Evolutionary conservation across 2,113 vertebrate genomes (phyloP).

Genomic region (Numenius arquata): DNA sequence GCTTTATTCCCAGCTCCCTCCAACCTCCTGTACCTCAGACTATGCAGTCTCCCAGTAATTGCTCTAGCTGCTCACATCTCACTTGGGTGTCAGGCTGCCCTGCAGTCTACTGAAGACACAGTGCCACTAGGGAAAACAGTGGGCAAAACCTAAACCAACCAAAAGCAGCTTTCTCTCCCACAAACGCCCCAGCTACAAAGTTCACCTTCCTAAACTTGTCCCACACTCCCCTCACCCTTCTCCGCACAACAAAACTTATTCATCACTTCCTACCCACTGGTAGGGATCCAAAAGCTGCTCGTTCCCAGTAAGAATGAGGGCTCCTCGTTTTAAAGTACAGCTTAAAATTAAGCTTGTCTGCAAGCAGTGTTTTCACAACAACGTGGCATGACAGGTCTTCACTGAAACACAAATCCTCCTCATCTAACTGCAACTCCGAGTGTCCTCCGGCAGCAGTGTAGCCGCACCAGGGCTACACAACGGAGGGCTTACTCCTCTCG

Average conservation of each 20-base stretch:
- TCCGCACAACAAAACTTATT: rapidly evolving
- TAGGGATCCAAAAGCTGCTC: not conserved
- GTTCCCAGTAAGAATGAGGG: not conserved
- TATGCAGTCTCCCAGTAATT: not conserved
- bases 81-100: not conserved
- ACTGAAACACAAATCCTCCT: too few relatives aligned
- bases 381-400: rapidly evolving
- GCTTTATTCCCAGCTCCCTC: rapidly evolving
- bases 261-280: rapidly evolving
- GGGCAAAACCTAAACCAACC: not conserved
- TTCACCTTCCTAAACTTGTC: not conserved
- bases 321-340: not conserved
- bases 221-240: not conserved
- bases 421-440: rapidly evolving
- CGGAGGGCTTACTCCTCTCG: too few relatives aligned
- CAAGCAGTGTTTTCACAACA: not conserved
- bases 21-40: not conserved
- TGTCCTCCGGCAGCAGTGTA: rapidly evolving
- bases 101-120: not conserved
- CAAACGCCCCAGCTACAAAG: rapidly evolving
- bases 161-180: not conserved
- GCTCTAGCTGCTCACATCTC: not conserved
- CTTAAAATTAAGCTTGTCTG: not conserved
- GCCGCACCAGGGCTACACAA: rapidly evolving
- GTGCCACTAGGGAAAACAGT: rapidly evolving